Percentiles rank a stretch among this genome's conserved stretches.
Evolutionary conservation across 2,797 vertebrate species (phyloP).

Genomic region (Falco novaeseelandiae): DNA sequence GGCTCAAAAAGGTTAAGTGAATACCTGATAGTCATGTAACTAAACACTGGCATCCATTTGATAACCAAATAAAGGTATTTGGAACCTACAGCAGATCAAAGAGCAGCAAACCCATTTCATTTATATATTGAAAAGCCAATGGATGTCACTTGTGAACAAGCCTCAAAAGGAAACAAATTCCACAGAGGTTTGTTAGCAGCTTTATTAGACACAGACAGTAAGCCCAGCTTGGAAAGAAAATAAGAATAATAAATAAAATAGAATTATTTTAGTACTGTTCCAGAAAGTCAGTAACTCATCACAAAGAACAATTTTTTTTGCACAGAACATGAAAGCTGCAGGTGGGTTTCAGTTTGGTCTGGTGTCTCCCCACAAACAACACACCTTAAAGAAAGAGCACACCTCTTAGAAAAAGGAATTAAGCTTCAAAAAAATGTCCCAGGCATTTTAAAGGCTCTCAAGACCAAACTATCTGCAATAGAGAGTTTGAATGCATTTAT

Average conservation of each 20-base stretch:
- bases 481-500: background rate
- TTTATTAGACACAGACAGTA: conserved; percentile 16
- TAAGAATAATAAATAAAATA: conserved; percentile 11
- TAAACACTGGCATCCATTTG: background rate
- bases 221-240: conserved; percentile 14
- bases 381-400: background rate
- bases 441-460: background rate
- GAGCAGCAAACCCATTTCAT: background rate
- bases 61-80: background rate
- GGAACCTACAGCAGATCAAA: background rate
- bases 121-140: background rate
- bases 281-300: background rate
- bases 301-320: background rate
- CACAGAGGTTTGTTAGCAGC: conserved; percentile 3
- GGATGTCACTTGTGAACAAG: background rate
- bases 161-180: conserved; percentile 8
- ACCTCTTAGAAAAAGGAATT: background rate
- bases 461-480: background rate
- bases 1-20: conserved; percentile 7
- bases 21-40: background rate
- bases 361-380: background rate
- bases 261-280: background rate
- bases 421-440: background rate
- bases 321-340: background rate
- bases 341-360: background rate